phyloP scores from a whole-genome alignment of 1,140 invertebrate genomes.

The Gryon sp. region DNA sequence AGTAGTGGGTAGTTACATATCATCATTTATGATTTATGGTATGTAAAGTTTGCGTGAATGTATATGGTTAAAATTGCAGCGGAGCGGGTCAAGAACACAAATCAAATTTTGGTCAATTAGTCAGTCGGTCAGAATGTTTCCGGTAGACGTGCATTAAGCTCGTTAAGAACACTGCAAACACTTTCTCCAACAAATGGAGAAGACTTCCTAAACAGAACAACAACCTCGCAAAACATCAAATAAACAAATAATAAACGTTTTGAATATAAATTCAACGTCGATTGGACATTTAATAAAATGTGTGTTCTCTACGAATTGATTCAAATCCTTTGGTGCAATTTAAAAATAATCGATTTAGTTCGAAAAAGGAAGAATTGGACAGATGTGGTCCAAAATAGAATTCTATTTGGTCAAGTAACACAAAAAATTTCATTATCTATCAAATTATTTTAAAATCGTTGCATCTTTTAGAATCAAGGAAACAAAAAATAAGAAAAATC shows the following conservation, averaged over 20 bases:
- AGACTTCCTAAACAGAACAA: too few relatives aligned
- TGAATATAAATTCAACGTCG: not conserved
- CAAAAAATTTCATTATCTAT: constrained; percentile 41
- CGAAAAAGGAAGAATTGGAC: constrained; percentile 25
- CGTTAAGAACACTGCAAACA: constrained; percentile 23
- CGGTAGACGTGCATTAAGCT: constrained; percentile 18
- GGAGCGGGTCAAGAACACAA: constrained; percentile 11
- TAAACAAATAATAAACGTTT: not conserved
- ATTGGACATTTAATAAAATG: not conserved
- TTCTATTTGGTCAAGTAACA: constrained; percentile 49
- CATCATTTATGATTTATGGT: constrained; percentile 49
- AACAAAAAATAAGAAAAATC: constrained; percentile 8
- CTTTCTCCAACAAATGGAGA: constrained; percentile 12
- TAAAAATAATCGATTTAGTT: constrained; percentile 38
- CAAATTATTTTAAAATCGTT: constrained; percentile 37
- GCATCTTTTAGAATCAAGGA: not conserved
- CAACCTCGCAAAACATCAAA: too few relatives aligned
- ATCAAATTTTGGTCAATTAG: constrained; percentile 50
- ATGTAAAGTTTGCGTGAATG: constrained; percentile 24
- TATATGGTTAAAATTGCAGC: constrained; percentile 26
- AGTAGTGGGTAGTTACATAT: constrained; percentile 38
- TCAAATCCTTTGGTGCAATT: constrained; percentile 16
- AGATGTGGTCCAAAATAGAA: constrained; percentile 41
- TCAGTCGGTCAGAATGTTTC: constrained; percentile 8
- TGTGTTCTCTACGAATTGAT: constrained; percentile 3